Evolutionary conservation across 2,797 vertebrate genomes (phyloP).

Genomic region (Anguilla obscura): DNA sequence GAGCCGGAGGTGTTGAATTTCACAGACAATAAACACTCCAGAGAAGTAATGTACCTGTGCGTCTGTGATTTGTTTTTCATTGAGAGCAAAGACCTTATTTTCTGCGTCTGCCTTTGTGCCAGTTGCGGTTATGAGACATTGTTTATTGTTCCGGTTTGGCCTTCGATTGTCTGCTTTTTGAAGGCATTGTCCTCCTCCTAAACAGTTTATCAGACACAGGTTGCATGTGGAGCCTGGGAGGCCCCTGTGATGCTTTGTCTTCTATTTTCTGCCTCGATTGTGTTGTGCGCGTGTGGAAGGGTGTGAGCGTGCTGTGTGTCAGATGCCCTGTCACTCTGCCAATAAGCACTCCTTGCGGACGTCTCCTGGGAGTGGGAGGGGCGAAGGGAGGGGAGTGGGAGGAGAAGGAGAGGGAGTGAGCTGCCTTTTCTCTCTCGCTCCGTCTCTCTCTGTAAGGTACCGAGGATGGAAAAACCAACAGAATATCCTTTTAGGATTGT

Average conservation of each 20-base stretch:
- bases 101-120: conserved; percentile 11
- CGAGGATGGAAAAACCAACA: background rate
- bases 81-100: conserved; percentile 23
- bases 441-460: background rate
- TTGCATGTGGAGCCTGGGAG: background rate
- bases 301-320: conserved; percentile 28
- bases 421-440: background rate
- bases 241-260: conserved; percentile 29
- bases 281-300: conserved; percentile 39
- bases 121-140: background rate
- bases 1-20: background rate
- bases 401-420: conserved; percentile 3
- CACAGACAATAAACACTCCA: background rate
- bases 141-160: background rate
- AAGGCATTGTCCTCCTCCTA: conserved; percentile 20
- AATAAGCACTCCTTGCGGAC: conserved; percentile 36
- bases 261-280: conserved; percentile 39
- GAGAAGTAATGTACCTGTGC: background rate
- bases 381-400: background rate
- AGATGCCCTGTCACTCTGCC: conserved; percentile 44
- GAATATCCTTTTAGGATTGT: background rate
- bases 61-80: conserved; percentile 3
- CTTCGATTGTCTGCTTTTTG: conserved; percentile 22
- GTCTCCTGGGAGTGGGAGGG: conserved; percentile 30
- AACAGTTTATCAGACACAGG: conserved; percentile 40